phyloP scores from a whole-genome alignment of 2,888 invertebrate species.

The Cepaea hortensis region DNA sequence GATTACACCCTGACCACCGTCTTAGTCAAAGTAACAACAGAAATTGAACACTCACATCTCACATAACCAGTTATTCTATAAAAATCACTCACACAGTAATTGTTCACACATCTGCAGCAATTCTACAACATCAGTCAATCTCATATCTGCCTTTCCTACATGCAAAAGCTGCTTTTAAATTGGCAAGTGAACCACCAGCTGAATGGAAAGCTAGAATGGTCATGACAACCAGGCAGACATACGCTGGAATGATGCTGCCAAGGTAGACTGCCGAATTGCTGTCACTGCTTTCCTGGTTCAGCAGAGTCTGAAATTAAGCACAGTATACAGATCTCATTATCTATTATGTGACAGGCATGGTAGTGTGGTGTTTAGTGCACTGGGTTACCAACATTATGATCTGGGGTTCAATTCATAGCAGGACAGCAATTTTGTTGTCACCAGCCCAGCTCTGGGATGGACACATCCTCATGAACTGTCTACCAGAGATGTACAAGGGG shows the following conservation, averaged over 20 bases:
- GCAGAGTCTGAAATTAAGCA: conserved; percentile 65
- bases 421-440: no score
- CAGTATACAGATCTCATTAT: neutral
- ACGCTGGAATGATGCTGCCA: conserved; percentile 69
- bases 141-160: conserved; percentile 59
- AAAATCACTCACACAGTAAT: no score
- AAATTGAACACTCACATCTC: neutral
- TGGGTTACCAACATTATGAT: no score
- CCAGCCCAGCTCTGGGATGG: no score
- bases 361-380: no score
- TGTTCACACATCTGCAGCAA: neutral
- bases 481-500: no score
- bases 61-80: neutral
- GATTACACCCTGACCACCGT: no score
- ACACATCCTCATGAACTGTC: no score
- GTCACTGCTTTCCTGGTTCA: conserved; percentile 65
- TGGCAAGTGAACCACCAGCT: conserved; percentile 70
- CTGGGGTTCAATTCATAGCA: no score
- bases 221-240: conserved; percentile 64
- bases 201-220: conserved; percentile 66
- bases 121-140: conserved; percentile 55
- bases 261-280: conserved; percentile 62
- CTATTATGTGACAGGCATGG: no score
- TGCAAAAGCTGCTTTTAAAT: conserved; percentile 57
- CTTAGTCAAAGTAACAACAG: no score